Conservation (phyloP, 2,113 vertebrate genomes). For the Tautogolabrus adspersus region DNA sequence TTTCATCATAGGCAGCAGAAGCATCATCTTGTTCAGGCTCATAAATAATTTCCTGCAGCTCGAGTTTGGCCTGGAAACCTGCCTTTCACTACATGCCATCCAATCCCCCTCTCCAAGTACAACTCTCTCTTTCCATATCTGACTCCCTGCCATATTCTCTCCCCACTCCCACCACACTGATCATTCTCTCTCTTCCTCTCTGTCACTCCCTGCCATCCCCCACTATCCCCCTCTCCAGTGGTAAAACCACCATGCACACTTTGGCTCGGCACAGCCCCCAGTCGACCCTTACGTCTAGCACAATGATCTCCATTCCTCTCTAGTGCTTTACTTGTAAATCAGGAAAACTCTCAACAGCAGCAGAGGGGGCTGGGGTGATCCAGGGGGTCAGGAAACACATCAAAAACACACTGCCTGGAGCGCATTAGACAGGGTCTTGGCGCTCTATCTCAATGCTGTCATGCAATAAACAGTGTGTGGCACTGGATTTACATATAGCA, state of each 20-base stretch:
- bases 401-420: constrained; percentile 70
- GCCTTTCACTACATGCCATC: constrained; percentile 79
- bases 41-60: constrained; percentile 83
- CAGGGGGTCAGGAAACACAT: constrained; percentile 64
- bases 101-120: constrained; percentile 67
- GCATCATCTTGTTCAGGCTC: constrained; percentile 80
- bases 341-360: constrained; percentile 66
- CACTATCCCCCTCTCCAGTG: constrained; percentile 42
- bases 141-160: constrained; percentile 61
- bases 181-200: constrained; percentile 54
- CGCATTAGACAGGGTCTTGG: constrained; percentile 65
- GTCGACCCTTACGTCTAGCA: constrained; percentile 51
- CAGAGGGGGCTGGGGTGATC: constrained; percentile 60
- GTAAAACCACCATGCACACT: constrained; percentile 54
- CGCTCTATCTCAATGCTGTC: constrained; percentile 60
- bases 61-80: constrained; percentile 82
- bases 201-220: constrained; percentile 61
- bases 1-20: constrained; percentile 77
- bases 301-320: constrained; percentile 58
- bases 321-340: constrained; percentile 73
- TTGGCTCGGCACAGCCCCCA: constrained; percentile 49
- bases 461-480: constrained; percentile 64
- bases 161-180: constrained; percentile 51
- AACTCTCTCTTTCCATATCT: constrained; percentile 55
- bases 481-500: constrained; percentile 60